A percentile compares a stretch with the other conserved stretches of the same genome.
Evolutionary conservation across 2,888 invertebrate species (phyloP).

Genomic region (Acrobasis suavella): DNA sequence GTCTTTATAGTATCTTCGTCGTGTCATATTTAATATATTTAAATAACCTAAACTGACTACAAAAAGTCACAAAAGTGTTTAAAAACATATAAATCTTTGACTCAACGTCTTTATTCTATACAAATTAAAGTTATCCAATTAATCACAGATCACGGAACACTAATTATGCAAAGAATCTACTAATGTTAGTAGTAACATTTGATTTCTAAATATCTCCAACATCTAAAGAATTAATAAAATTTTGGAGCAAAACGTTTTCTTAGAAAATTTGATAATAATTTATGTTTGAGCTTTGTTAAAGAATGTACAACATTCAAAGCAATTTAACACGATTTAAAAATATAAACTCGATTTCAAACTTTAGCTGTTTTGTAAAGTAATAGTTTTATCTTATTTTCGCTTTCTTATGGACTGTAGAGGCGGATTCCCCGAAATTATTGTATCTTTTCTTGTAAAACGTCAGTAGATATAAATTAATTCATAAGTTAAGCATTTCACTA

Average conservation of each 20-base stretch:
- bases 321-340: neutral
- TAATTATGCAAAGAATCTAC: slow-evolving; percentile 1
- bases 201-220: neutral
- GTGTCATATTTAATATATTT: neutral
- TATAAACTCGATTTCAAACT: too few relatives aligned
- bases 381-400: too few relatives aligned
- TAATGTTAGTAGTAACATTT: neutral
- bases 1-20: too few relatives aligned
- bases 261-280: neutral
- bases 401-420: too few relatives aligned
- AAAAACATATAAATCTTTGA: neutral
- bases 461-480: too few relatives aligned
- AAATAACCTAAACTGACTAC: neutral
- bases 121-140: slow-evolving; percentile 1
- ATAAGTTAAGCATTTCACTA: too few relatives aligned
- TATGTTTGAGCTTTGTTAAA: neutral
- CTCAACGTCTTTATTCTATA: neutral
- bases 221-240: slow-evolving; percentile 2
- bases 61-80: neutral
- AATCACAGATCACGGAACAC: neutral
- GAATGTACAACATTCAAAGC: neutral
- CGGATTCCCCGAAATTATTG: too few relatives aligned
- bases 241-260: neutral
- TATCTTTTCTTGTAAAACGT: too few relatives aligned
- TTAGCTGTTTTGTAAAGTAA: too few relatives aligned